Conservation (phyloP, 2,113 vertebrate genomes). For the Bolborhynchus lineola region DNA sequence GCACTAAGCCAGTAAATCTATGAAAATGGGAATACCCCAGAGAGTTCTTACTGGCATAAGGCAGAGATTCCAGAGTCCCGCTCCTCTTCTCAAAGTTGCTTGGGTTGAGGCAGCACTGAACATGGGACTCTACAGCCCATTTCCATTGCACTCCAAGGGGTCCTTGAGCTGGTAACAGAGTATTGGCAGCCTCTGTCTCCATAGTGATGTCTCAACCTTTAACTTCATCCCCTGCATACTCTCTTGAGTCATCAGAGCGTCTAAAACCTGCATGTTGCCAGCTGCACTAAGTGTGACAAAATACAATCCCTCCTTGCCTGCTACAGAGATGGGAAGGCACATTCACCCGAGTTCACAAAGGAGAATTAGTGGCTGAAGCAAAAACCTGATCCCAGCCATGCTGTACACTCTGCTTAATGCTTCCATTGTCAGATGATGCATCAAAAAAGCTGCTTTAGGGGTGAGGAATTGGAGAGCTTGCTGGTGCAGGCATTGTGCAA, state of each 20-base stretch:
- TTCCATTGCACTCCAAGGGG: not conserved
- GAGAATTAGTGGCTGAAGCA: not conserved
- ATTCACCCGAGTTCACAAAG: not conserved
- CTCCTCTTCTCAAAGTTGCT: not conserved
- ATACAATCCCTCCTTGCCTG: not conserved
- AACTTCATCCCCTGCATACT: not conserved
- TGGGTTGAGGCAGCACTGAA: not conserved
- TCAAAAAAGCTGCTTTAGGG: not conserved
- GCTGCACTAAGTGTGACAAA: not conserved
- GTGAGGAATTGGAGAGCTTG: not conserved
- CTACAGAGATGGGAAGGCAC: not conserved
- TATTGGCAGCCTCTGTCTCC: not conserved
- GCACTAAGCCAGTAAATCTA: constrained; percentile 39
- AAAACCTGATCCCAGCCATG: not conserved
- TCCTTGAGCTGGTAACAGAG: not conserved
- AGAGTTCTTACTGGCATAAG: not conserved
- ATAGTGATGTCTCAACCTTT: not conserved
- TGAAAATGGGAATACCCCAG: constrained; percentile 25
- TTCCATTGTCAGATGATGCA: not conserved
- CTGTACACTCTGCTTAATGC: not conserved
- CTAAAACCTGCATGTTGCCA: not conserved
- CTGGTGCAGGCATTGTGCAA: not conserved
- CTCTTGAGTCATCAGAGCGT: not conserved
- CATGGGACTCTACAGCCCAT: not conserved
- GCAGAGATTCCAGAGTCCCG: not conserved